Conservation (phyloP, 2,888 invertebrate species). For the Sepioteuthis lessoniana region DNA sequence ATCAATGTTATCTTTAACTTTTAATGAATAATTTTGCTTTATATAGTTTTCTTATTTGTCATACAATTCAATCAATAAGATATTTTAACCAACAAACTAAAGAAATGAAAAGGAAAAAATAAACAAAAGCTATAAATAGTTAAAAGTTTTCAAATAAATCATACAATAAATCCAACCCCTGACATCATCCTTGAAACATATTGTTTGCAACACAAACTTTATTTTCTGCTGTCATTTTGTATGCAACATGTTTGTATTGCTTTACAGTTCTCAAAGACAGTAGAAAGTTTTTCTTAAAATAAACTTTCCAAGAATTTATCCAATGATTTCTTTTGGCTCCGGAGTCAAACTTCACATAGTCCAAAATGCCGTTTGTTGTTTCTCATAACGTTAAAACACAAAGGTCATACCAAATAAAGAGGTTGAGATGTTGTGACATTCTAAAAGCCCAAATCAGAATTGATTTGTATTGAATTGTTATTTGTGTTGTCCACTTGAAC, state of each 20-base stretch:
- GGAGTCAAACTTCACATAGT: neutral
- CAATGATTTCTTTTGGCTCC: neutral
- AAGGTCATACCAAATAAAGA: slow-evolving; percentile 16
- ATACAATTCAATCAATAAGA: too few relatives aligned
- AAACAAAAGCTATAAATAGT: too few relatives aligned
- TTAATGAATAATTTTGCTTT: too few relatives aligned
- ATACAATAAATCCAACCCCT: too few relatives aligned
- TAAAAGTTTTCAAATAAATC: too few relatives aligned
- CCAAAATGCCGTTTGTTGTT: slow-evolving; percentile 5
- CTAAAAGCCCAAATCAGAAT: neutral
- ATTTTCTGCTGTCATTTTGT: too few relatives aligned
- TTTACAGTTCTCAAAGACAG: neutral
- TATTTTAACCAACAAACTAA: too few relatives aligned
- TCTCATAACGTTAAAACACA: neutral
- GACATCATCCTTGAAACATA: too few relatives aligned
- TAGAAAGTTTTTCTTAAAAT: neutral
- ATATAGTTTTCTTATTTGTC: too few relatives aligned
- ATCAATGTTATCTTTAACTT: too few relatives aligned
- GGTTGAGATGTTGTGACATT: neutral
- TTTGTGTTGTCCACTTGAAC: neutral
- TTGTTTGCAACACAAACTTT: too few relatives aligned
- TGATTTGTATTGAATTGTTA: neutral
- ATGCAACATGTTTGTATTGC: neutral
- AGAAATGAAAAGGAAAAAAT: too few relatives aligned
- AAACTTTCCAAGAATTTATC: neutral